Evolutionary conservation across 2,888 invertebrate genomes (phyloP).

Genomic region (Podabrus alpinus): DNA sequence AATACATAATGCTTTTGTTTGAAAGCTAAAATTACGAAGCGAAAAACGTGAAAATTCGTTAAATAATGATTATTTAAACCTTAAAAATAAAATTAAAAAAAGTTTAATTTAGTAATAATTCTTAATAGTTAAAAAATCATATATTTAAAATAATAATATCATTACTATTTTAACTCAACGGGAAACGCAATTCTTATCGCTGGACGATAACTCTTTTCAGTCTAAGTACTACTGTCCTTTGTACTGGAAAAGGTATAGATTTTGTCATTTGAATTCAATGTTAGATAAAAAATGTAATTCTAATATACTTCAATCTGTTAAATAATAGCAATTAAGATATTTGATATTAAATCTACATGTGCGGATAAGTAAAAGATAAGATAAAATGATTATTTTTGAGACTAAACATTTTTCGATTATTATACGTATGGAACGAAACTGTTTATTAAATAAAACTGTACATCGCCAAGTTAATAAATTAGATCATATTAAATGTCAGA

Average conservation of each 20-base stretch:
- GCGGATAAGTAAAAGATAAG: neutral
- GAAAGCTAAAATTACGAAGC: no score
- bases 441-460: neutral
- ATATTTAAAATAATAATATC: no score
- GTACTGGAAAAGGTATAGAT: neutral
- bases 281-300: neutral
- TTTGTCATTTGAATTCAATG: no score
- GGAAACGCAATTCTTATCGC: no score
- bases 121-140: no score
- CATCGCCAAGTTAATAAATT: neutral
- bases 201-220: neutral
- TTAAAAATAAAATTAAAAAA: no score
- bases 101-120: no score
- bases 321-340: neutral
- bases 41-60: no score
- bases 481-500: neutral
- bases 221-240: neutral
- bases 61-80: no score
- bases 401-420: neutral
- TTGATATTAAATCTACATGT: neutral
- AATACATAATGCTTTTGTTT: no score
- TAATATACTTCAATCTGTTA: neutral
- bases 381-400: neutral
- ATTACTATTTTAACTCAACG: no score
- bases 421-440: neutral